Percentiles rank a stretch among this genome's conserved stretches.
phyloP scores from a whole-genome alignment of 2,797 vertebrate genomes.

The Tiaroga cobitis region DNA sequence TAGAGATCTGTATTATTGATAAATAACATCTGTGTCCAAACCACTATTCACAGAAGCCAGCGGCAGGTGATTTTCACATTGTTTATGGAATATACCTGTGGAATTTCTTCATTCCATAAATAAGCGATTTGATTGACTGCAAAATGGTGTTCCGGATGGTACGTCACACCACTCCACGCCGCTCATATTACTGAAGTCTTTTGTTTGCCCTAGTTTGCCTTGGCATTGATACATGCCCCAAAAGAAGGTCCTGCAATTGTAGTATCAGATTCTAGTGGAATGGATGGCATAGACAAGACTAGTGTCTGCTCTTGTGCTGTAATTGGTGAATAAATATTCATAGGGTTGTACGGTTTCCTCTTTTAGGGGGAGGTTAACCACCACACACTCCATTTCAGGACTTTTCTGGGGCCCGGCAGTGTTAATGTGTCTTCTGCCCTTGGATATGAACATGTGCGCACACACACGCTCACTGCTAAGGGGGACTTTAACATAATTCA shows the following conservation, averaged over 20 bases:
- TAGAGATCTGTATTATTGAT: constrained; percentile 30
- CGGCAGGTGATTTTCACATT: constrained; percentile 35
- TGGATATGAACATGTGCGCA: constrained; percentile 27
- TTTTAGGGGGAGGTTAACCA: constrained; percentile 49
- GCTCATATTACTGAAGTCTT: constrained; percentile 19
- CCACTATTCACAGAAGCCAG: constrained; percentile 39
- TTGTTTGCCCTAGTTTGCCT: neutral
- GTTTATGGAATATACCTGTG: constrained; percentile 28
- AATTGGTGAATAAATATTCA: constrained; percentile 59
- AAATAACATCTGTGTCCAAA: constrained; percentile 43
- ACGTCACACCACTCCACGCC: neutral
- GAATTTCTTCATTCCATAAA: constrained; percentile 41
- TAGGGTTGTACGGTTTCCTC: constrained; percentile 36
- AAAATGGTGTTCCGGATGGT: neutral
- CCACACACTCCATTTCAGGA: constrained; percentile 24
- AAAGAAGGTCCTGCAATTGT: neutral
- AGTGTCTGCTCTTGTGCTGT: constrained; percentile 19
- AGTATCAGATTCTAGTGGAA: constrained; percentile 17
- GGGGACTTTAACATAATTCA: constrained; percentile 56
- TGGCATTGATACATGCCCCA: constrained; percentile 4
- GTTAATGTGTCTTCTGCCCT: constrained; percentile 46
- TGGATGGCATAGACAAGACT: constrained; percentile 22
- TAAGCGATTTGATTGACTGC: constrained; percentile 34
- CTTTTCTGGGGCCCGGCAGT: constrained; percentile 32
- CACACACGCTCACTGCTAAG: constrained; percentile 26